A percentile compares a stretch with the other conserved stretches of the same genome.
phyloP scores from a whole-genome alignment of 2,113 vertebrate genomes.

The Epinephelus moara region DNA sequence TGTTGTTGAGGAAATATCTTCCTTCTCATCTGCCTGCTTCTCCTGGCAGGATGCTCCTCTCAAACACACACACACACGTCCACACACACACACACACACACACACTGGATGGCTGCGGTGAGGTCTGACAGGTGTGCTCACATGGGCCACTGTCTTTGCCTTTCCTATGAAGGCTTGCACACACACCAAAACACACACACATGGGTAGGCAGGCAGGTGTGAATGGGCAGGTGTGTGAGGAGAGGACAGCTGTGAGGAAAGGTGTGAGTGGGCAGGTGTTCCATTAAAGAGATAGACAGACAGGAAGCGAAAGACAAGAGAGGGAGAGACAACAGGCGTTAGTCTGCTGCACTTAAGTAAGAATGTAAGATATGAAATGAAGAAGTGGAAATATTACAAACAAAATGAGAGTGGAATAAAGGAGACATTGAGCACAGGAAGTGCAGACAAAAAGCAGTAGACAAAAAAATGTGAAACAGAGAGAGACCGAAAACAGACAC shows the following conservation, averaged over 20 bases:
- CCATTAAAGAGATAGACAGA: slow-evolving; percentile 74
- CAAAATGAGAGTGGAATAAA: not conserved
- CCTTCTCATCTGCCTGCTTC: slow-evolving; percentile 72
- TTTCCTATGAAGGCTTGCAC: slow-evolving; percentile 52
- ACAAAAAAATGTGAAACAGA: slow-evolving; percentile 2
- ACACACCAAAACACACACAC: slow-evolving; percentile 35
- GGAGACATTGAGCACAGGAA: not conserved
- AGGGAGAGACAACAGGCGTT: slow-evolving; percentile 23
- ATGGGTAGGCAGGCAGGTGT: slow-evolving; percentile 71
- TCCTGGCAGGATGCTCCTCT: slow-evolving; percentile 66
- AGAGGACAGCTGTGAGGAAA: slow-evolving; percentile 79
- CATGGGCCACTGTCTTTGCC: slow-evolving; percentile 66
- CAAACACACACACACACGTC: slow-evolving; percentile 23
- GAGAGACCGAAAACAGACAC: not conserved
- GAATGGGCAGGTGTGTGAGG: slow-evolving; percentile 79
- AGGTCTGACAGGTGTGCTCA: slow-evolving; percentile 79
- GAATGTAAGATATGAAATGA: not conserved
- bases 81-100: slow-evolving; percentile 28
- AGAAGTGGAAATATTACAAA: not conserved
- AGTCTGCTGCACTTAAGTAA: not conserved
- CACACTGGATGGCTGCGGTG: slow-evolving; percentile 51
- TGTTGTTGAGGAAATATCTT: slow-evolving; percentile 81
- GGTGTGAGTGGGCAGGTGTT: slow-evolving; percentile 82
- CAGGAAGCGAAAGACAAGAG: slow-evolving; percentile 26
- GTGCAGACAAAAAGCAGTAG: not conserved